These are phyloP conservation scores for Meliscaeva auricollis DNA, from an alignment of 2,888 invertebrate genomes.

Conservation along the genomic window DNA sequence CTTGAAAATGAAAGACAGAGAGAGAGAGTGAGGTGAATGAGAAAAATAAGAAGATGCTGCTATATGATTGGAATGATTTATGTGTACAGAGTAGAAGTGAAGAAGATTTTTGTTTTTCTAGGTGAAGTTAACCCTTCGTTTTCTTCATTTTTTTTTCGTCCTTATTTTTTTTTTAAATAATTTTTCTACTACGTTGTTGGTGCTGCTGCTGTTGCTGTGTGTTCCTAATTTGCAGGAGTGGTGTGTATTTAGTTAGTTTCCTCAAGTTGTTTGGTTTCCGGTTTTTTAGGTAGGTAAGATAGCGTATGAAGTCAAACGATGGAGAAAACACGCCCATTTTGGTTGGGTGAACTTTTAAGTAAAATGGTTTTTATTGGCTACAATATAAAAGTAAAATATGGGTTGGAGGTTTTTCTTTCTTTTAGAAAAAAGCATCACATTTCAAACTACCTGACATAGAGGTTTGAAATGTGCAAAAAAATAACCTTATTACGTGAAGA, in stretches of 20 bases:
- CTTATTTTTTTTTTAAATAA: neutral
- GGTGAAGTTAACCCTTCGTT: slow-evolving; percentile 64
- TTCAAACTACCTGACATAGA: neutral
- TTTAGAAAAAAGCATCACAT: neutral
- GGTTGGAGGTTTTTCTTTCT: slow-evolving; percentile 9
- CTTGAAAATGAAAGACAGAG: slow-evolving; percentile 52
- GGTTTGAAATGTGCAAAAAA: neutral
- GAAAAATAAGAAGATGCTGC: slow-evolving; percentile 28
- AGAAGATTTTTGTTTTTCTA: slow-evolving; percentile 41
- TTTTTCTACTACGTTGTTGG: slow-evolving; percentile 9
- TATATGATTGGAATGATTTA: slow-evolving; percentile 61
- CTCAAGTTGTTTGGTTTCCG: slow-evolving; percentile 74
- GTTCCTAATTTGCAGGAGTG: slow-evolving; percentile 70
- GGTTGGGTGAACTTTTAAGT: slow-evolving; percentile 32
- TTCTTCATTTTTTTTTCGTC: slow-evolving; percentile 1
- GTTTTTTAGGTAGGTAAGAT: slow-evolving; percentile 67
- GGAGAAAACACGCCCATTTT: slow-evolving; percentile 70
- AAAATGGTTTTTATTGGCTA: slow-evolving; percentile 49
- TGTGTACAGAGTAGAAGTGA: slow-evolving; percentile 26
- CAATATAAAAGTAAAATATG: neutral
- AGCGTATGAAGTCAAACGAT: slow-evolving; percentile 66
- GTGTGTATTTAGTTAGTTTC: slow-evolving; percentile 36
- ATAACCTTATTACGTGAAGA: neutral
- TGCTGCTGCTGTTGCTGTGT: neutral
- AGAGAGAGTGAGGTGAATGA: slow-evolving; percentile 34